Conservation (phyloP, 2,797 vertebrate genomes). For the Liparis tanakae region DNA sequence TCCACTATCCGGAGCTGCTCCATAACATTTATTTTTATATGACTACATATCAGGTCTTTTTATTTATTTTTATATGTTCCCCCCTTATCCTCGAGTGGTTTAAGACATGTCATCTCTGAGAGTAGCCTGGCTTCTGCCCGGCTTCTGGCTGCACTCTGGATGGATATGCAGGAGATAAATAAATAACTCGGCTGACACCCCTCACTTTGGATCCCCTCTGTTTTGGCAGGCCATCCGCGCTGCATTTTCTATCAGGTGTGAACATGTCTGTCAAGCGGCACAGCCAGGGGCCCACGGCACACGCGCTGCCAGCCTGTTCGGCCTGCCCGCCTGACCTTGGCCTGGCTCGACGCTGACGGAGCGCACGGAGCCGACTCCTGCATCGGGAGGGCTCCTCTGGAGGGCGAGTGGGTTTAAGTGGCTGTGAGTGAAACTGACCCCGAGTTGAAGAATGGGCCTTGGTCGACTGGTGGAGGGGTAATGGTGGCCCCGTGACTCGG, state of each 20-base stretch:
- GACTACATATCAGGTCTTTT: constrained; percentile 38
- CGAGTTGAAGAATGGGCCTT: constrained; percentile 60
- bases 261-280: constrained; percentile 78
- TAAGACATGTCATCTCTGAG: constrained; percentile 51
- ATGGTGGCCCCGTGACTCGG: constrained; percentile 44
- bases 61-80: not conserved
- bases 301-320: constrained; percentile 58
- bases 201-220: constrained; percentile 73
- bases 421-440: constrained; percentile 66
- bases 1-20: constrained; percentile 33
- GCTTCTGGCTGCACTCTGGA: constrained; percentile 69
- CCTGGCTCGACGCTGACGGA: constrained; percentile 57
- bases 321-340: constrained; percentile 69
- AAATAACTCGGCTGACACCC: constrained; percentile 75
- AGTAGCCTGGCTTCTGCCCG: constrained; percentile 52
- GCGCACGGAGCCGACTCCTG: constrained; percentile 55
- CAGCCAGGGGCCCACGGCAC: constrained; percentile 49
- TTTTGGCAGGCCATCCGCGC: constrained; percentile 71
- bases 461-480: constrained; percentile 41
- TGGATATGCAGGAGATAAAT: constrained; percentile 75
- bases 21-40: constrained; percentile 33
- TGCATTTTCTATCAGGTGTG: constrained; percentile 77
- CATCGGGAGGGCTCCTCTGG: constrained; percentile 53
- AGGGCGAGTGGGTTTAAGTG: constrained; percentile 72
- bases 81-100: not conserved